Base-by-base conservation (phyloP, 1,140 invertebrate species). In the Mizuhopecten yessoensis region DNA sequence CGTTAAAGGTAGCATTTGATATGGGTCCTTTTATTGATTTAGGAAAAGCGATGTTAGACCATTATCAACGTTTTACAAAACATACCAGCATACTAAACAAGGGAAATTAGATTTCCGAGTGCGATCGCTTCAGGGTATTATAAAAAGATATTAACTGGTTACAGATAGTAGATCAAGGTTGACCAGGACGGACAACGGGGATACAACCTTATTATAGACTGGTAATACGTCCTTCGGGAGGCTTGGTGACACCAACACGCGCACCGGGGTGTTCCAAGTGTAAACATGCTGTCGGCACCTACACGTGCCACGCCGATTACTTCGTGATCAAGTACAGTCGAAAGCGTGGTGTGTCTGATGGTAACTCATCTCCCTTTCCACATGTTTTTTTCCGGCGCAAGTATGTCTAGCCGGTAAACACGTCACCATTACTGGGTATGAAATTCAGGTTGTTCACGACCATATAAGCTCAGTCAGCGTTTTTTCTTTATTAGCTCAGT, bases 61-160 rank as follows among this genome's bases (percentile, higher is more conserved):
- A 17, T 5, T 0, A n/a, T 75, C 57, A 29, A 75, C 13, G 36
- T 39, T 39, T 39, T 39, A 39, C 36, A 7, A 11, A 75, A 75
- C 23, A 75, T 75, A n/a, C n/a, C 57, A 5, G 23, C 23, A n/a
- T 29, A 29, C 0, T 23, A 75, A 45, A 45, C 42, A 15, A 29
- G 57, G 57, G 57, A 75, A 75, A 75, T 75, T 75, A 75, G n/a
- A 75, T 75, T 75, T 75, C 23, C 57, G 23, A n/a, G 57, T 75
- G n/a, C 23, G 57, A 75, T 17, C 29, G 57, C 57, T 75, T 75
- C 5, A 75, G n/a, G n/a, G 57, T 13, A n/a, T 29, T 5, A 75
- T 75, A 75, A 75, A 75, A 75, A 75, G 57, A 75, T 75, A 75
- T 29, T 75, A 29, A 29, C 57, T 75, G 3, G 23, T 29, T 5